A percentile compares a stretch with the other conserved stretches of the same genome.
Evolutionary conservation across 2,888 invertebrate genomes (phyloP).

Genomic region (Halocaridina rubra): DNA sequence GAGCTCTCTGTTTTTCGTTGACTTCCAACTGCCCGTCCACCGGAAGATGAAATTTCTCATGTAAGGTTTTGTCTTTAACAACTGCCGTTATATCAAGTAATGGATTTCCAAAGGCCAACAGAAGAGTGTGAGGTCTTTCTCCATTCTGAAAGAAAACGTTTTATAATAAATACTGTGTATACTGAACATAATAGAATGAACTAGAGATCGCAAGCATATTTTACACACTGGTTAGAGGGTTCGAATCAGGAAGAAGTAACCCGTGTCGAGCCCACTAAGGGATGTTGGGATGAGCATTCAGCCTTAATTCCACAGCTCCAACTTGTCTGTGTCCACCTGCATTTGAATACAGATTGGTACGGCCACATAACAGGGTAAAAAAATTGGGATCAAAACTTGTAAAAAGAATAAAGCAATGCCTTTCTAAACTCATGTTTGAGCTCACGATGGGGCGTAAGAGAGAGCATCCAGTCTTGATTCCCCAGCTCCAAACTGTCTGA

Average conservation of each 20-base stretch:
- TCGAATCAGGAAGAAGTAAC: background rate
- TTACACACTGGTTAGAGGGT: no score
- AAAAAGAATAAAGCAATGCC: no score
- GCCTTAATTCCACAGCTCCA: background rate
- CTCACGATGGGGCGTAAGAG: no score
- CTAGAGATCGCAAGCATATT: background rate
- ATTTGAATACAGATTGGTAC: no score
- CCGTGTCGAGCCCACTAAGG: no score
- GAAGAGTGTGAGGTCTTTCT: constrained; percentile 60
- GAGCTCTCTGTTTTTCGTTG: constrained; percentile 65
- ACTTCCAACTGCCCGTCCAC: constrained; percentile 69
- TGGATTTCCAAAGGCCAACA: constrained; percentile 70
- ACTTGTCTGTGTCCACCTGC: no score
- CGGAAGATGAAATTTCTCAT: constrained; percentile 68
- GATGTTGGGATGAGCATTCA: no score
- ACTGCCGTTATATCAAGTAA: constrained; percentile 69
- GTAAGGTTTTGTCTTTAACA: constrained; percentile 66
- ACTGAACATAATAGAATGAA: background rate
- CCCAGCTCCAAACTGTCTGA: no score
- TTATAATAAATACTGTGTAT: background rate
- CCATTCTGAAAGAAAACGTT: background rate
- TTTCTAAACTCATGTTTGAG: no score
- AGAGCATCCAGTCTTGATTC: no score
- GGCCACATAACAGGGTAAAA: no score
- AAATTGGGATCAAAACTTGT: no score